Evolutionary conservation across 2,797 vertebrate species (phyloP), one percentile per base, ranked within the genome.

Genomic region (Discoglossus pictus): DNA sequence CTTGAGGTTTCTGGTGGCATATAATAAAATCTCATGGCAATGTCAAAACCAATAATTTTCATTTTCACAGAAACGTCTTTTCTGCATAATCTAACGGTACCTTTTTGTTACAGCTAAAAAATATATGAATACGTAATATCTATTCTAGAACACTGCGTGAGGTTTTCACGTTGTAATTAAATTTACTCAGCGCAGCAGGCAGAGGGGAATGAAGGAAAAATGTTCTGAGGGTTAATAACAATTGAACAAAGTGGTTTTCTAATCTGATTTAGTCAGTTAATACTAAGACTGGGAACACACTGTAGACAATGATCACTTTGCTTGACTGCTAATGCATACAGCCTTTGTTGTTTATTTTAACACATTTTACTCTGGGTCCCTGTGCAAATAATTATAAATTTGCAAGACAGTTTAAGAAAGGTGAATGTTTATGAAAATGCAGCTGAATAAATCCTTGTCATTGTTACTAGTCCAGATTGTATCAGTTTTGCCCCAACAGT

Each of bases 171-270:
- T 60, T 51, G 46, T 59, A 67, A 67, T 67, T 67, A 51, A 23
- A 51, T 59, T 66, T 66, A 36, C 55, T 58, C 31, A 67, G 46
- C 25, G 3, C 53, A 39, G 53, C 42, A 66, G 53, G 31, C 15
- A 58, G 24, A 23, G 16, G 35, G 21, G 34, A 27, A 58, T 63
- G 12, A 63, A 63, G 61, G 23, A 34, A 53, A 43, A 63, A 63
- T 66, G 35, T 59, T 60, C 55, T 18, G 43, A 21, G 38, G 52
- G 65, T 59, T 67, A 51, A 51, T 67, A 60, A 43, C 36, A 51
- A 60, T 42, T 59, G 46, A 65, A 36, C 61, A 64, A 27, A 42
- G 7, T 59, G 16, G 12, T 50, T 31, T 67, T 48, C 10, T 40
- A 42, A 51, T 51, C 24, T 13, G 6, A 43, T 23, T 59, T 20